Percentiles rank a stretch among this genome's conserved stretches.
Conservation (phyloP, 2,797 vertebrate genomes). For the Podargus strigoides region DNA sequence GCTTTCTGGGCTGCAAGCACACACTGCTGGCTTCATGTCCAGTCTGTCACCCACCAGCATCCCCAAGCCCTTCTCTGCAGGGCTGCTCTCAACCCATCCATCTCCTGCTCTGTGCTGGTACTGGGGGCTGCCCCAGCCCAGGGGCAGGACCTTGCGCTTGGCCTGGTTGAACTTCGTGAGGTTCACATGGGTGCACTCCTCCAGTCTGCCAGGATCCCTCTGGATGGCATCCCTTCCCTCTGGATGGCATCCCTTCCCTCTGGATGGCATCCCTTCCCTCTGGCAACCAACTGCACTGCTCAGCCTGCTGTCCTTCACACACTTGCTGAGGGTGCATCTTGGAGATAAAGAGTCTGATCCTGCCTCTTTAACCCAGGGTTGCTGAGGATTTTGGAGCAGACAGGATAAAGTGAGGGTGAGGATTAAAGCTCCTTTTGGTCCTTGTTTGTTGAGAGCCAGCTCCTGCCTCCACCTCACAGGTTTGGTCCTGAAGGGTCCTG, state of each 20-base stretch:
- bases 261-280: not conserved
- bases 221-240: not conserved
- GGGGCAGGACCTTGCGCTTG: not conserved
- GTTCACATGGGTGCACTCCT: not conserved
- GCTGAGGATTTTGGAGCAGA: not conserved
- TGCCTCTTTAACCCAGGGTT: not conserved
- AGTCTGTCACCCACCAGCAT: not conserved
- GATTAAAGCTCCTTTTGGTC: not conserved
- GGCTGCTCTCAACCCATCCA: not conserved
- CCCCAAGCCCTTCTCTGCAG: too few relatives aligned
- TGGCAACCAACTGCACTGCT: fast-evolving
- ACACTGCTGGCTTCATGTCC: too few relatives aligned
- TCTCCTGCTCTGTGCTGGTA: not conserved
- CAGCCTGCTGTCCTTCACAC: not conserved
- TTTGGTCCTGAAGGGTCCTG: not conserved
- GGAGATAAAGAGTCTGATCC: not conserved
- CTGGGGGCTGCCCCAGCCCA: not conserved
- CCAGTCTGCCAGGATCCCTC: not conserved
- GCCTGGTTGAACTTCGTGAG: not conserved
- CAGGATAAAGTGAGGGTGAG: not conserved
- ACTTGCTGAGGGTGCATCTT: not conserved
- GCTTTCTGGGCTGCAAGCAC: fast-evolving
- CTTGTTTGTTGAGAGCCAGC: not conserved
- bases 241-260: not conserved
- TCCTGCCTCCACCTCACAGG: not conserved